A percentile compares a stretch with the other conserved stretches of the same genome.
phyloP scores from a whole-genome alignment of 2,113 vertebrate species.

The Loxodonta africana region DNA sequence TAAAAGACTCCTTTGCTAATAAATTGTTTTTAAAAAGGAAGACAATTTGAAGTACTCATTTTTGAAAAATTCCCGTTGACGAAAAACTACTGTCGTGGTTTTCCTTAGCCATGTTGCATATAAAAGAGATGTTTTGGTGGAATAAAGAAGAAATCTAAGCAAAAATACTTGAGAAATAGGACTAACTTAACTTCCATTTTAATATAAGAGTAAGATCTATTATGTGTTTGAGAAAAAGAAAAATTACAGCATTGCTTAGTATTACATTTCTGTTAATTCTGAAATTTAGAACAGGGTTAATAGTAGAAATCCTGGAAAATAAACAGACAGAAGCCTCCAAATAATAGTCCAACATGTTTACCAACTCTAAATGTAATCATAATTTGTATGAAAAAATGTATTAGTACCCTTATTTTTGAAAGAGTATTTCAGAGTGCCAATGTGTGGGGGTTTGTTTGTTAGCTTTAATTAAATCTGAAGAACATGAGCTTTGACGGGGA shows the following conservation, averaged over 20 bases:
- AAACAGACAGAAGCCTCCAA: neutral
- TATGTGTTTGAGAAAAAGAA: neutral
- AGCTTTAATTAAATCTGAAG: constrained; percentile 20
- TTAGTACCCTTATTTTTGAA: constrained; percentile 11
- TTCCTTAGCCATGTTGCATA: constrained; percentile 76
- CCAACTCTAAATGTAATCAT: neutral
- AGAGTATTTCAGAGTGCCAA: neutral
- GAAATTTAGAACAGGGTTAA: neutral
- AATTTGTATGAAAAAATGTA: neutral
- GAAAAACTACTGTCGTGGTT: constrained; percentile 75
- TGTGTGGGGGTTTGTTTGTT: neutral
- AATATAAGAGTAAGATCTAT: neutral
- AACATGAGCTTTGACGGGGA: neutral
- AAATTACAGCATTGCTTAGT: constrained; percentile 3
- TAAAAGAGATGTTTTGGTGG: constrained; percentile 64
- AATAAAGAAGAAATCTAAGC: constrained; percentile 66
- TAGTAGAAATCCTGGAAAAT: constrained; percentile 20
- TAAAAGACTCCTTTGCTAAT: constrained; percentile 46
- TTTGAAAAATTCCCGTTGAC: constrained; percentile 74
- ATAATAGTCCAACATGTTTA: neutral
- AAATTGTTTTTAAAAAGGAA: neutral
- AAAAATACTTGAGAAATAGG: constrained; percentile 60
- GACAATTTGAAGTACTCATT: constrained; percentile 76
- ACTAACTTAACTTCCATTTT: constrained; percentile 36
- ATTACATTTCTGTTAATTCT: constrained; percentile 42